Percentiles rank a stretch among this genome's conserved stretches.
These are phyloP conservation scores for Germaria angustata DNA, from an alignment of 2,888 invertebrate species.

Conservation along the genomic window DNA sequence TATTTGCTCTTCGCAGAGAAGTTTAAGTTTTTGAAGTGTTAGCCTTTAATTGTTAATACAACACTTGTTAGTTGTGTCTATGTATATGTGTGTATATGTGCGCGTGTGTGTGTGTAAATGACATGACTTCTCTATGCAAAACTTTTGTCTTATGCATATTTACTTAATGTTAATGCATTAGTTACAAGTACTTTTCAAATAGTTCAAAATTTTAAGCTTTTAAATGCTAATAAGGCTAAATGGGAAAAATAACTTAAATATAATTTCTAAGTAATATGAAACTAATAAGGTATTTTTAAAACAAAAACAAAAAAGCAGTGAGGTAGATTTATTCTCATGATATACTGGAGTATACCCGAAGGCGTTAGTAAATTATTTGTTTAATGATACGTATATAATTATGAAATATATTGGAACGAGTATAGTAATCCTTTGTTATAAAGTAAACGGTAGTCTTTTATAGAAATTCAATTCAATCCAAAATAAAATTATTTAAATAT, in stretches of 20 bases:
- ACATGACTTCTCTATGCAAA: constrained; percentile 35
- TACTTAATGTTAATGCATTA: constrained; percentile 59
- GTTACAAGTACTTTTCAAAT: constrained; percentile 44
- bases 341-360: background rate
- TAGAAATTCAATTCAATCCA: too few relatives aligned
- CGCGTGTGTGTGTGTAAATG: constrained; percentile 9
- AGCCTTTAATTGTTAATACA: constrained; percentile 65
- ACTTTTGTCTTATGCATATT: constrained; percentile 54
- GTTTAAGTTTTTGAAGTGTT: constrained; percentile 60
- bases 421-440: too few relatives aligned
- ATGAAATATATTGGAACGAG: too few relatives aligned
- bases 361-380: too few relatives aligned
- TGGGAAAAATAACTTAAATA: constrained; percentile 13
- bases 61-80: constrained; percentile 31
- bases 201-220: constrained; percentile 30
- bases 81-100: constrained; percentile 12
- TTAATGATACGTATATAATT: too few relatives aligned
- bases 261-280: constrained; percentile 41
- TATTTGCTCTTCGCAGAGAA: constrained; percentile 29
- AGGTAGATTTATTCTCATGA: background rate
- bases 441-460: too few relatives aligned
- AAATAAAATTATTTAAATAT: too few relatives aligned
- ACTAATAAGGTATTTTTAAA: constrained; percentile 14
- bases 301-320: background rate
- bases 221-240: background rate